These are phyloP conservation scores for Cataglyphis albicans DNA, from an alignment of 2,888 invertebrate species.

Conservation along the genomic window DNA sequence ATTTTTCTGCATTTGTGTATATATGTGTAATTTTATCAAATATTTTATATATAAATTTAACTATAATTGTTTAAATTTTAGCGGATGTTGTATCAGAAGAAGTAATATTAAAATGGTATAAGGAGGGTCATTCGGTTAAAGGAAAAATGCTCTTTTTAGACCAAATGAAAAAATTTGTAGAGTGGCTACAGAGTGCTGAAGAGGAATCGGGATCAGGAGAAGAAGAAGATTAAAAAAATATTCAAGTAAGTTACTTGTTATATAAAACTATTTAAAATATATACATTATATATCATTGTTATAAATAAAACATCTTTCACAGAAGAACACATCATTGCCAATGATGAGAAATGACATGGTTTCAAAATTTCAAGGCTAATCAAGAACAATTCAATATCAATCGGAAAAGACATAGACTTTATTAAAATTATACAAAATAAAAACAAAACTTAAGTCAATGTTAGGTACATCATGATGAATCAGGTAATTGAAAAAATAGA, in stretches of 20 bases:
- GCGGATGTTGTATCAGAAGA: conserved; percentile 98
- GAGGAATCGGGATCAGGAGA: conserved; percentile 91
- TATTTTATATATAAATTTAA: conserved; percentile 24
- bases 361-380: conserved; percentile 73
- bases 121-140: conserved; percentile 96
- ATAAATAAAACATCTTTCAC: conserved; percentile 31
- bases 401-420: conserved; percentile 29
- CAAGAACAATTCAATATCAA: conserved; percentile 67
- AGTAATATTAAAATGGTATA: conserved; percentile 98
- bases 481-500: conserved; percentile 64
- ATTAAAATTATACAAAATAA: conserved; percentile 61
- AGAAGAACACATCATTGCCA: conserved; percentile 79
- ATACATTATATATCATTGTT: conserved; percentile 2
- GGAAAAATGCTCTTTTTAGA: conserved; percentile 99
- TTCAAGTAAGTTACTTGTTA: conserved; percentile 55
- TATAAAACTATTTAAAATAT: conserved; percentile 21
- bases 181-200: conserved; percentile 99
- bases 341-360: conserved; percentile 79
- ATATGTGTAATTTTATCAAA: neutral
- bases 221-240: conserved; percentile 86
- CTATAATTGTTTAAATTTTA: conserved; percentile 78
- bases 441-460: conserved; percentile 67
- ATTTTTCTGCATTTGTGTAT: neutral
- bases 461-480: conserved; percentile 66
- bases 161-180: conserved; percentile 98